Base-by-base conservation (phyloP, 2,888 invertebrate species). In the Prosapia bicincta region DNA sequence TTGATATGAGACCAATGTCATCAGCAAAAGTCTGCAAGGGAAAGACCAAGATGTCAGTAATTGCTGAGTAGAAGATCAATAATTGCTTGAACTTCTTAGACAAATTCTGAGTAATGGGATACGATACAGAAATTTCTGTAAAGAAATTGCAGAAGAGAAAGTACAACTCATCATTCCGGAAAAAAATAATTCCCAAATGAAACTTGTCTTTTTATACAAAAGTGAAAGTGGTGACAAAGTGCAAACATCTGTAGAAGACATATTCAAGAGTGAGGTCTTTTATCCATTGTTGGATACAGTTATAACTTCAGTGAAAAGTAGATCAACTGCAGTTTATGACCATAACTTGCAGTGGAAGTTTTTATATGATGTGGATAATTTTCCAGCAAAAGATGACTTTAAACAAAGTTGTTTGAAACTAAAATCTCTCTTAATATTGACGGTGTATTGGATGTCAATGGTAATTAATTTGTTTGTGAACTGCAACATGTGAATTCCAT, bases 11-110 rank as follows among this genome's bases (percentile, higher is more conserved):
- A 30, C 54, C 26, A 25, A 54, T 65, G 54, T 71, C 28, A 65
- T 71, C 54, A 72, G 72, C 66, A 72, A 72, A 72, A 20, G 20
- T 28, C 65, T 72, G 32, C 72, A 72, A 66, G 72, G 38, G 38
- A 38, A 38, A 38, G 38, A 9, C 38, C 9, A 38, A 38, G 38
- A 15, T 13, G 38, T 38, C 38, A 3, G 38, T 38, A 15, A 13
- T n/a, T 38, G 38, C 38, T 38, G 38, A 13, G 38, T 13, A 38
- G 3, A 38, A 38, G 13, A 13, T 38, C 38, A 38, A 38, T 38
- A 38, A 38, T 38, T 38, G 38, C 38, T 38, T 38, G 26, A n/a
- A n/a, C n/a, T n/a, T n/a, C n/a, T n/a, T n/a, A n/a, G n/a, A n/a
- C n/a, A n/a, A n/a, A n/a, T n/a, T n/a, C n/a, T n/a, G n/a, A n/a